phyloP scores from a whole-genome alignment of 2,888 invertebrate species.

The Leptarthrus brevirostris region DNA sequence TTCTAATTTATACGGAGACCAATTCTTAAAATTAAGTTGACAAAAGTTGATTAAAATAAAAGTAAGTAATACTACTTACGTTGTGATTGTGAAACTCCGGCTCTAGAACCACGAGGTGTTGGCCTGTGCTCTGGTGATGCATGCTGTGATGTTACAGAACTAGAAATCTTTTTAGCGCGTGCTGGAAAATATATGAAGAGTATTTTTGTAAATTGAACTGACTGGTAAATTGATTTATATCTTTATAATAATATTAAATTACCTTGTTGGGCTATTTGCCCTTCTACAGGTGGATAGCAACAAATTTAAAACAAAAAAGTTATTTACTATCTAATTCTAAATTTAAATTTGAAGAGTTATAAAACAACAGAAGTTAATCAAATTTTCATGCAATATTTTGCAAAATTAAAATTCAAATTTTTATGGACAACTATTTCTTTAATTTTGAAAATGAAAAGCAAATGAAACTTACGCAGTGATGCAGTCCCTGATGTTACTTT shows the following conservation, averaged over 20 bases:
- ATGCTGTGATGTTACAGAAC: constrained; percentile 59
- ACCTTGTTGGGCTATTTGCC: constrained; percentile 76
- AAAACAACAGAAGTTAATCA: constrained; percentile 25
- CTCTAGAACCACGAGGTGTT: constrained; percentile 73
- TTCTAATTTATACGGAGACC: no score
- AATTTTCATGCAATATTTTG: constrained; percentile 13
- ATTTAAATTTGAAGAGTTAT: neutral
- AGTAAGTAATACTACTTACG: no score
- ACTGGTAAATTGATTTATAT: neutral
- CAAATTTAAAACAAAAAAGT: constrained; percentile 56
- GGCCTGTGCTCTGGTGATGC: constrained; percentile 72
- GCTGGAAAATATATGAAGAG: constrained; percentile 67
- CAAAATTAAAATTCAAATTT: constrained; percentile 1
- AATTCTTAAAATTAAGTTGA: no score
- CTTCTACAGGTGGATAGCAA: constrained; percentile 67
- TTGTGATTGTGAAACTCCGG: constrained; percentile 91
- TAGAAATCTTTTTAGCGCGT: constrained; percentile 74
- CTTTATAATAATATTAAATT: constrained; percentile 57
- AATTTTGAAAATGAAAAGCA: constrained; percentile 36
- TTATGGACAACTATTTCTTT: constrained; percentile 1
- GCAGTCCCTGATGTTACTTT: constrained; percentile 76
- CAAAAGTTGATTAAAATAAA: no score
- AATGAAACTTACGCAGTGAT: constrained; percentile 76
- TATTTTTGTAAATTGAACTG: constrained; percentile 3
- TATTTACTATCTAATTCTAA: constrained; percentile 10